Percentiles rank a stretch among this genome's conserved stretches.
Conservation (phyloP, 2,113 vertebrate genomes). For the Amblyopsis rosae region DNA sequence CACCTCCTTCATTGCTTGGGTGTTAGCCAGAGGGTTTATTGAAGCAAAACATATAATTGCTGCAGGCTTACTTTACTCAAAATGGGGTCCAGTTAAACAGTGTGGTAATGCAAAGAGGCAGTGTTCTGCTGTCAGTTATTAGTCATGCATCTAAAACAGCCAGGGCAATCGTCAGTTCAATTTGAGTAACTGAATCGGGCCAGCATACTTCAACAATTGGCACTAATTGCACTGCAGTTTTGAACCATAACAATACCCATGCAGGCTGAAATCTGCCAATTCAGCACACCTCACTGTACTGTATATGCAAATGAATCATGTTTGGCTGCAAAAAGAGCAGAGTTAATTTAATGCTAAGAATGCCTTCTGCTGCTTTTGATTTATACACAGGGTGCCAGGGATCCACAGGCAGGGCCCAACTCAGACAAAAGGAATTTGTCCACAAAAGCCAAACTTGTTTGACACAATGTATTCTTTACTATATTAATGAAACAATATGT, state of each 20-base stretch:
- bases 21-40: conserved; percentile 16
- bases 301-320: conserved; percentile 53
- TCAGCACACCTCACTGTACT: conserved; percentile 61
- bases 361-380: conserved; percentile 36
- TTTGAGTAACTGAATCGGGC: conserved; percentile 57
- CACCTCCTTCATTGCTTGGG: conserved; percentile 23
- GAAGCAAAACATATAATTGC: conserved; percentile 7
- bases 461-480: neutral
- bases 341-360: conserved; percentile 46
- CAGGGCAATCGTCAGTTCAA: conserved; percentile 57
- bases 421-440: neutral
- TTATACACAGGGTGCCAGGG: conserved; percentile 32
- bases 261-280: conserved; percentile 38
- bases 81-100: conserved; percentile 18
- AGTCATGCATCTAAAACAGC: conserved; percentile 45
- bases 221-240: conserved; percentile 65
- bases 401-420: conserved; percentile 24
- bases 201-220: conserved; percentile 58
- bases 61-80: neutral
- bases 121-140: conserved; percentile 50
- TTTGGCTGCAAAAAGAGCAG: conserved; percentile 42
- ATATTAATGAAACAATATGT: conserved; percentile 13
- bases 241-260: conserved; percentile 54
- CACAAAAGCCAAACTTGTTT: conserved; percentile 12
- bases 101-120: conserved; percentile 40